Evolutionary conservation across 1,140 invertebrate genomes (phyloP).

Genomic region (Chrysomallon squamiferum): DNA sequence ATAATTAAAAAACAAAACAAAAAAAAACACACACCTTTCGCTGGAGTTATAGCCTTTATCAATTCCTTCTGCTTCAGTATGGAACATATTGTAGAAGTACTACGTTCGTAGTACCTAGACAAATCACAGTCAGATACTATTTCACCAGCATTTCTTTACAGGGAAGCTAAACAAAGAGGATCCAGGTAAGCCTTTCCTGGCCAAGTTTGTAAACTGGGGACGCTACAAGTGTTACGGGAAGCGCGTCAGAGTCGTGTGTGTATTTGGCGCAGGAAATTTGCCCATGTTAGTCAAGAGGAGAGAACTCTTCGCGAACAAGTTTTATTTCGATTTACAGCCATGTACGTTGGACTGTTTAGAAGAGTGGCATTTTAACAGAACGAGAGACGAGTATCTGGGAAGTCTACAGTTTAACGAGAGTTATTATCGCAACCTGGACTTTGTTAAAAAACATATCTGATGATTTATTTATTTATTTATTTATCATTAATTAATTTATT

Average conservation of each 20-base stretch:
- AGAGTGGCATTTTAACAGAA: slow-evolving; percentile 50
- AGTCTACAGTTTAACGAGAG: slow-evolving; percentile 4
- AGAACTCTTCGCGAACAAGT: slow-evolving; percentile 57
- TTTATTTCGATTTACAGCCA: slow-evolving; percentile 47
- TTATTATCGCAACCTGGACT: slow-evolving; percentile 21
- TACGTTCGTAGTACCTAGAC: too few relatives aligned
- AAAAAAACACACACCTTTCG: too few relatives aligned
- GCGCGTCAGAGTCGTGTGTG: slow-evolving; percentile 44
- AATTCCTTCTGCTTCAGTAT: too few relatives aligned
- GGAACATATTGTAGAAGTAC: too few relatives aligned
- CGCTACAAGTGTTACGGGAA: slow-evolving; percentile 37
- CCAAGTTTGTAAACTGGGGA: slow-evolving; percentile 35
- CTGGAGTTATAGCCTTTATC: too few relatives aligned
- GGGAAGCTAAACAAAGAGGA: slow-evolving; percentile 32
- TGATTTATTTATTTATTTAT: too few relatives aligned
- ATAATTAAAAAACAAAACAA: too few relatives aligned
- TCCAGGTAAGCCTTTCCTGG: slow-evolving; percentile 26
- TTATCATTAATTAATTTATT: too few relatives aligned
- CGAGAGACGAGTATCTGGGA: slow-evolving; percentile 15
- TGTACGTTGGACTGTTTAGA: slow-evolving; percentile 53
- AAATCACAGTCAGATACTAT: too few relatives aligned
- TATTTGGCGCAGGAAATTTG: slow-evolving; percentile 51
- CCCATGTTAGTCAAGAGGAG: slow-evolving; percentile 23
- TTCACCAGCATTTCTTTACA: too few relatives aligned
- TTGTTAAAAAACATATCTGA: slow-evolving; percentile 27